Conservation (phyloP, 35 echinoderm and acorn worm genomes). For the Holothuria glaberrima region DNA sequence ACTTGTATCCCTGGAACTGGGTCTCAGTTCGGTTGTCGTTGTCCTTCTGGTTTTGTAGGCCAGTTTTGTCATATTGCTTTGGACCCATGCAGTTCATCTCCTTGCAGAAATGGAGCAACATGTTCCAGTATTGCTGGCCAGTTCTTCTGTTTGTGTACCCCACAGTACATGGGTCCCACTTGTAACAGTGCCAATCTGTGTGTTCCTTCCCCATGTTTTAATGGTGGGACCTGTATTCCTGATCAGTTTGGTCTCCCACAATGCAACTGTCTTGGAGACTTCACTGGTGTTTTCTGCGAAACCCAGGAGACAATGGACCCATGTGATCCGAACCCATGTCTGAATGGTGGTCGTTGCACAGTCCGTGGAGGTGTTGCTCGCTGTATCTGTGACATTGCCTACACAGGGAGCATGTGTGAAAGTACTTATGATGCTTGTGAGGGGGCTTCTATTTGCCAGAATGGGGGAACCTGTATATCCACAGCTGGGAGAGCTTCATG, state of each 20-base stretch:
- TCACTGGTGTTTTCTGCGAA: not conserved
- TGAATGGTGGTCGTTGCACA: slow-evolving; percentile 6
- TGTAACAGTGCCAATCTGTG: slow-evolving; percentile 1
- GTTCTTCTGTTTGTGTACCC: not conserved
- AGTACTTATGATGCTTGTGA: not conserved
- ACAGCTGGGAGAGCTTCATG: not conserved
- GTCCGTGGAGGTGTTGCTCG: not conserved
- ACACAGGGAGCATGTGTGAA: not conserved
- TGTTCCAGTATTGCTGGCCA: not conserved
- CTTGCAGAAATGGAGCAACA: slow-evolving; percentile 35
- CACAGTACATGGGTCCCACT: not conserved
- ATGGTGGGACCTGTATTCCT: not conserved
- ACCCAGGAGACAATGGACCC: not conserved
- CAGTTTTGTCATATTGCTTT: not conserved
- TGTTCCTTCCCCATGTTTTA: slow-evolving; percentile 8
- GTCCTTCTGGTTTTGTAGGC: not conserved
- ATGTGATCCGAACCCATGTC: slow-evolving; percentile 4
- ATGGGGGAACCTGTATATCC: slow-evolving; percentile 23
- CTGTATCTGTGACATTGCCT: not conserved
- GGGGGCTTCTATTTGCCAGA: not conserved
- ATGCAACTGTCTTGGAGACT: not conserved
- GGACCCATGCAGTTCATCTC: slow-evolving; percentile 35
- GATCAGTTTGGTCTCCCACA: not conserved
- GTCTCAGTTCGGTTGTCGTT: not conserved
- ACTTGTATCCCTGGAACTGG: not conserved